Evolutionary conservation across 2,888 invertebrate genomes (phyloP), one percentile per base, ranked within the genome.

Genomic region (Brachynemurus nebulosus): DNA sequence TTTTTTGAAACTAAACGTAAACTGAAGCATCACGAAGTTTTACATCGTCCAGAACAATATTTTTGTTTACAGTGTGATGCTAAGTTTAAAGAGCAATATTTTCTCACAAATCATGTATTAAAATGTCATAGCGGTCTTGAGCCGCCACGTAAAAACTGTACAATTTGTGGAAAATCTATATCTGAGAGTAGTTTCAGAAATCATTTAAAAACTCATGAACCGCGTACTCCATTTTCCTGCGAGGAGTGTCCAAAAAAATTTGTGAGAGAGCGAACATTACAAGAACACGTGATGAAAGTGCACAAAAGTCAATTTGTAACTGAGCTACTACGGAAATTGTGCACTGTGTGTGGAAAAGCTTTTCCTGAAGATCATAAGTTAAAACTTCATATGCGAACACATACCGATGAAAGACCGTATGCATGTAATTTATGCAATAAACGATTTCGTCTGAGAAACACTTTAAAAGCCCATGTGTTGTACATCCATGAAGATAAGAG

Each of bases 181-280:
- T n/a, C n/a, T n/a, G n/a, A n/a, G n/a, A n/a, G n/a, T n/a, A n/a
- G n/a, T n/a, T n/a, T n/a, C n/a, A n/a, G n/a, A n/a, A n/a, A n/a
- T n/a, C n/a, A n/a, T n/a, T n/a, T n/a, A n/a, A n/a, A n/a, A n/a
- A n/a, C n/a, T n/a, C n/a, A n/a, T n/a, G n/a, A n/a, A n/a, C n/a
- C n/a, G n/a, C n/a, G n/a, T n/a, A n/a, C 65, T 49, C 62, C 63
- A 21, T 66, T 57, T 49, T 52, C 56, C 20, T 70, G 70, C 48
- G 59, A 56, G 8, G 53, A 59, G 35, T 70, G 70, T 52, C 54
- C 59, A 6, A 68, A 67, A 51, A 54, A 59, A 12, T 69, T 69
- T 49, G 58, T 54, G 3, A 50, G 61, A 11, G 52, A 58, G 40
- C n/a, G n/a, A 12, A 30, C 30, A 11, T 14, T 30, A n/a, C n/a